Conservation (phyloP, 2,888 invertebrate species). For the Aromia moschata region DNA sequence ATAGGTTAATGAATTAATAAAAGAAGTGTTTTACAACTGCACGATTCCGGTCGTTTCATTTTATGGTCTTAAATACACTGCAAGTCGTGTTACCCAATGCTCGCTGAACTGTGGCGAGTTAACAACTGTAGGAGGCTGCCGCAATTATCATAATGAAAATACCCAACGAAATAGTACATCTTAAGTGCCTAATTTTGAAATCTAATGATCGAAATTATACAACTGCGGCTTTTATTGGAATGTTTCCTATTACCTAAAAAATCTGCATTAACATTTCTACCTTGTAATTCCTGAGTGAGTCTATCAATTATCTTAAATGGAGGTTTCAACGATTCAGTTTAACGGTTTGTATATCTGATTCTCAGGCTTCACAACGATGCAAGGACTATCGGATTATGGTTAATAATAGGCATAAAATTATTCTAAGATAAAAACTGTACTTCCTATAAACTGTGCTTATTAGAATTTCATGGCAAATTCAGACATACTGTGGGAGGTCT, state of each 20-base stretch:
- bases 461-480: no score
- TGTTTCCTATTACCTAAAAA: not conserved
- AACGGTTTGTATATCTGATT: not conserved
- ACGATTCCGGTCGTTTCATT: constrained; percentile 22
- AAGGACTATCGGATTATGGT: not conserved
- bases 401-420: not conserved
- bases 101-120: constrained; percentile 10
- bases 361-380: not conserved
- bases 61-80: constrained; percentile 18
- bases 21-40: constrained; percentile 20
- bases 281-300: not conserved
- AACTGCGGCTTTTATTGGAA: not conserved
- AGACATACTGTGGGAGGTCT: no score
- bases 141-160: constrained; percentile 2
- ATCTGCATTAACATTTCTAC: not conserved
- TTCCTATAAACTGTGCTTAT: no score
- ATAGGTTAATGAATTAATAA: not conserved
- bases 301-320: not conserved
- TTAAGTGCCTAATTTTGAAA: constrained; percentile 1
- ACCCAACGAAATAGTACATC: not conserved
- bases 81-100: constrained; percentile 23
- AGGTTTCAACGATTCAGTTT: not conserved
- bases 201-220: not conserved
- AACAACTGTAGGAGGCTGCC: constrained; percentile 3
- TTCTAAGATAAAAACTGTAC: not conserved